Evolutionary conservation across 2,113 vertebrate species (phyloP).

Genomic region (Lota lota): DNA sequence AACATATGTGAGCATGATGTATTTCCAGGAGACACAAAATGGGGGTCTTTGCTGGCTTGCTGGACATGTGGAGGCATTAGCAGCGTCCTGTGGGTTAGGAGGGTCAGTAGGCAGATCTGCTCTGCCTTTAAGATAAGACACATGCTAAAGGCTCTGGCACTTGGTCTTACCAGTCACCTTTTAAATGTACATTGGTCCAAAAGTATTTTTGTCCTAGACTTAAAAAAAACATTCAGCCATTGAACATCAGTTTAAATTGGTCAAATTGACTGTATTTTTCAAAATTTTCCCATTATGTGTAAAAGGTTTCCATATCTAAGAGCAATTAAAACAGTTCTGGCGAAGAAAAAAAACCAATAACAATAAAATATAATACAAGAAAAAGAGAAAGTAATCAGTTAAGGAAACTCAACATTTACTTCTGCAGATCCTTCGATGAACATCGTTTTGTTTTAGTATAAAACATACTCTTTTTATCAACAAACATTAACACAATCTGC

Average conservation of each 20-base stretch:
- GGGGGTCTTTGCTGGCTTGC: conserved; percentile 17
- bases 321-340: too few relatives aligned
- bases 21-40: conserved; percentile 33
- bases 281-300: conserved; percentile 39
- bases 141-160: not conserved
- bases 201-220: conserved; percentile 33
- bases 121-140: too few relatives aligned
- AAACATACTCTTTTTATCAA: conserved; percentile 87
- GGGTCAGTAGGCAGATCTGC: conserved; percentile 20
- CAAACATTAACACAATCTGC: conserved; percentile 78
- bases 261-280: conserved; percentile 40
- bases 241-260: conserved; percentile 26
- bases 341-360: conserved; percentile 44
- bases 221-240: too few relatives aligned
- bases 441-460: conserved; percentile 78
- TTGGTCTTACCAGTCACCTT: conserved; percentile 26
- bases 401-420: conserved; percentile 67
- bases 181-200: conserved; percentile 42
- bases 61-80: conserved; percentile 8
- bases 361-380: conserved; percentile 62
- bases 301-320: conserved; percentile 26
- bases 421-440: conserved; percentile 74
- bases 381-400: conserved; percentile 50
- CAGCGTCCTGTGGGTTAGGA: not conserved
- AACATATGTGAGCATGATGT: conserved; percentile 36